These are phyloP conservation scores for Camponotus pennsylvanicus DNA, from an alignment of 1,140 invertebrate species.

Conservation along the genomic window DNA sequence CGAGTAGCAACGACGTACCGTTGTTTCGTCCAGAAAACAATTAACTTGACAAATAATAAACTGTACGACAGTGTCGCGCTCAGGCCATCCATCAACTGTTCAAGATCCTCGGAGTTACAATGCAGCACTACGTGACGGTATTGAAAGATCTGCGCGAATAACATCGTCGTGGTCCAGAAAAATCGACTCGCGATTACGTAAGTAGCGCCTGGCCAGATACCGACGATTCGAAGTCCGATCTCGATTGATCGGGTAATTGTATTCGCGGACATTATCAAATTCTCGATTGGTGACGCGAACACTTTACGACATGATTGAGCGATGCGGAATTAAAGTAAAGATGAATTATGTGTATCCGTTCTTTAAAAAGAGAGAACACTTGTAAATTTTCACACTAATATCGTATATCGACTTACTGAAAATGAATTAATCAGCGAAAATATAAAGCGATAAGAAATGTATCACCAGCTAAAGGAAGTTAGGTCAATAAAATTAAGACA, in stretches of 20 bases:
- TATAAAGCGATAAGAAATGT: neutral
- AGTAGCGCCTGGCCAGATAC: conserved; percentile 45
- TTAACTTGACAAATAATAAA: conserved; percentile 59
- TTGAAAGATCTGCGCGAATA: conserved; percentile 24
- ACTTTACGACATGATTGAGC: neutral
- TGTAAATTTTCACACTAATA: neutral
- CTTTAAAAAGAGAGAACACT: neutral
- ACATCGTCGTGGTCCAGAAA: conserved; percentile 24
- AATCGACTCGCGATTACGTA: conserved; percentile 33
- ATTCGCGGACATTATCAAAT: neutral
- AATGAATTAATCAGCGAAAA: neutral
- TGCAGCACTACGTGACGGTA: conserved; percentile 48
- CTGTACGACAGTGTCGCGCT: conserved; percentile 44
- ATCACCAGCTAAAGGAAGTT: neutral
- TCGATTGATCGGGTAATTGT: conserved; percentile 48
- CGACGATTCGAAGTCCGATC: conserved; percentile 46
- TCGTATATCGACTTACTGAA: neutral
- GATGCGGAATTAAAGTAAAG: neutral
- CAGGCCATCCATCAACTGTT: conserved; percentile 34
- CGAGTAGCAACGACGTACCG: conserved; percentile 41
- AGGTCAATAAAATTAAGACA: conserved; percentile 3
- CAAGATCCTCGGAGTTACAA: conserved; percentile 5
- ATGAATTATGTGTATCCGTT: neutral
- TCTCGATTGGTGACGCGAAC: neutral
- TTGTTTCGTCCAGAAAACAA: conserved; percentile 54